Conservation (phyloP, 2,797 vertebrate genomes). For the Rousettus madagascariensis region DNA sequence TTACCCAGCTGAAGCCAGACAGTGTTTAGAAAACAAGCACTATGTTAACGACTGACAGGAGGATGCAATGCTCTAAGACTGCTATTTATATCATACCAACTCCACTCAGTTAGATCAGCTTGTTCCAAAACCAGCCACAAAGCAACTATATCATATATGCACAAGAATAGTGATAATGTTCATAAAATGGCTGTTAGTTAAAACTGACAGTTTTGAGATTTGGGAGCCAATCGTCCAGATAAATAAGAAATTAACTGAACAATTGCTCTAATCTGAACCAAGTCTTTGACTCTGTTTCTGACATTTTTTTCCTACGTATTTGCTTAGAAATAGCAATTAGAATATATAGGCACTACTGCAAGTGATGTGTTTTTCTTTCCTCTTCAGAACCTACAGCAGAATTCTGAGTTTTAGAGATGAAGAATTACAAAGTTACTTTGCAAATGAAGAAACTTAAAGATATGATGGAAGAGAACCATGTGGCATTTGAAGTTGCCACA, state of each 20-base stretch:
- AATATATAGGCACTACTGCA: not conserved
- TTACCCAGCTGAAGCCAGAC: not conserved
- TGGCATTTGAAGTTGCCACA: not conserved
- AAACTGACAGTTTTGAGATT: slow-evolving; percentile 18
- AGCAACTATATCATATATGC: not conserved
- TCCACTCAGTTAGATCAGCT: not conserved
- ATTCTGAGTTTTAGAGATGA: not conserved
- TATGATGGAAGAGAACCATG: not conserved
- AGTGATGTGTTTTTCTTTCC: not conserved
- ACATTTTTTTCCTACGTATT: not conserved
- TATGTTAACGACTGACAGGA: not conserved
- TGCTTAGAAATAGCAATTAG: not conserved
- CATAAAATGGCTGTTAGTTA: not conserved
- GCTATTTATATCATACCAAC: not conserved
- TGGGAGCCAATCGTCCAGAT: not conserved
- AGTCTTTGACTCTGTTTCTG: not conserved
- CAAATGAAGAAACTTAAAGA: not conserved
- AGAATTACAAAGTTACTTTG: not conserved
- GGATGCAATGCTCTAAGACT: not conserved
- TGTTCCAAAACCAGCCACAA: not conserved
- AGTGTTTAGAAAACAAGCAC: not conserved
- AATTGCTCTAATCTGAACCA: not conserved
- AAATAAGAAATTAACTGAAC: not conserved
- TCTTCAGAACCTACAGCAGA: not conserved
- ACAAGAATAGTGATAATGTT: not conserved